These are phyloP conservation scores for Podarcis siculus DNA, from an alignment of 2,797 vertebrate species.

Conservation along the genomic window DNA sequence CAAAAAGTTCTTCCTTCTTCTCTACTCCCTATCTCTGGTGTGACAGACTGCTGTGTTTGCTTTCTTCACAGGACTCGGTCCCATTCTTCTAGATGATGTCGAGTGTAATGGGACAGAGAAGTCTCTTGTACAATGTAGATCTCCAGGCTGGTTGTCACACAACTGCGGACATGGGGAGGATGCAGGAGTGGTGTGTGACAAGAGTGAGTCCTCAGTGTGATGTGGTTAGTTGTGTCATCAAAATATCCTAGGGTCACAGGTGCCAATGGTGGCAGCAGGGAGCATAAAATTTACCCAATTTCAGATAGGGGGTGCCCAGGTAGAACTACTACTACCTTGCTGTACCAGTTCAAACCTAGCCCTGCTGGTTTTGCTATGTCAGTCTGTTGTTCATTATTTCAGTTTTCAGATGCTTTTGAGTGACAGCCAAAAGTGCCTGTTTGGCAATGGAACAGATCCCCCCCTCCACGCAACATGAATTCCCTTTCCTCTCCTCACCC, in stretches of 20 bases:
- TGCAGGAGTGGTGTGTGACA: neutral
- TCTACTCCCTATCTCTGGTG: neutral
- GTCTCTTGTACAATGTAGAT: neutral
- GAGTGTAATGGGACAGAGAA: neutral
- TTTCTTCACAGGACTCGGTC: neutral
- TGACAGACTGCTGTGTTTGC: neutral
- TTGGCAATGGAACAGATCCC: no score
- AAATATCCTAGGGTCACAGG: neutral
- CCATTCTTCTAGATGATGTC: neutral
- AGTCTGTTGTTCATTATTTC: neutral
- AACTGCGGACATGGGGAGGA: conserved; percentile 10
- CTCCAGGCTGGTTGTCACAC: neutral
- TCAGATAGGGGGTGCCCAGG: neutral
- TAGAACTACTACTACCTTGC: neutral
- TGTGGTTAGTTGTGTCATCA: neutral
- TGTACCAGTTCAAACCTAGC: neutral
- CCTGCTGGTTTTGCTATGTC: neutral
- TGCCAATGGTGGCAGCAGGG: neutral
- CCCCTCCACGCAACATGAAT: no score
- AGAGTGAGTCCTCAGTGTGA: neutral
- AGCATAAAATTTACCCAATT: neutral
- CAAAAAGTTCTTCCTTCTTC: neutral
- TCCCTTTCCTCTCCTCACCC: no score
- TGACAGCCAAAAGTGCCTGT: no score
- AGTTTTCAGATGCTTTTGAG: neutral